phyloP scores from a whole-genome alignment of 2,113 vertebrate species.

The Caranx ignobilis region DNA sequence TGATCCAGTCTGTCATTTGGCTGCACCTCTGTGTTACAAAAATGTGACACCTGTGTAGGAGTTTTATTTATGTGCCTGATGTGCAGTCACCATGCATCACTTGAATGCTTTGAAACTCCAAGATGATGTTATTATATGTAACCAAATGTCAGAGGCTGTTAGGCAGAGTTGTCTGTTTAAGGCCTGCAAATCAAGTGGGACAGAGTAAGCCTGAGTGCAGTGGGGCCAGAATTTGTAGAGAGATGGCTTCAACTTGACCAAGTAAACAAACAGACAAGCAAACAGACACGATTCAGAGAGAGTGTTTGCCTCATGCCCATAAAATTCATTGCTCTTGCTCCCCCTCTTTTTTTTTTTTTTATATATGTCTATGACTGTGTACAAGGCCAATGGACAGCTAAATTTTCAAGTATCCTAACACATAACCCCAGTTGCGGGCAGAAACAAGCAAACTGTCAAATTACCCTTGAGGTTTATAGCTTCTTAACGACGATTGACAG shows the following conservation, averaged over 20 bases:
- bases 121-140: slow-evolving; percentile 41
- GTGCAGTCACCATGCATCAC: slow-evolving; percentile 25
- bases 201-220: slow-evolving; percentile 42
- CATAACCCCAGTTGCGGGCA: slow-evolving; percentile 58
- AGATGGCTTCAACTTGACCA: slow-evolving; percentile 52
- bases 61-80: neutral
- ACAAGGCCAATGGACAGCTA: slow-evolving; percentile 65
- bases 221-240: slow-evolving; percentile 44
- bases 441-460: slow-evolving; percentile 65
- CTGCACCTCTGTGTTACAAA: neutral
- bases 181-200: slow-evolving; percentile 37
- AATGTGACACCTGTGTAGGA: neutral
- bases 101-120: slow-evolving; percentile 34
- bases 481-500: slow-evolving; percentile 66
- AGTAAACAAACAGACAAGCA: slow-evolving; percentile 65
- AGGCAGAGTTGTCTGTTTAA: slow-evolving; percentile 50
- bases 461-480: slow-evolving; percentile 67
- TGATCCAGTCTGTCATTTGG: no score
- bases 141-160: slow-evolving; percentile 58
- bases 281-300: slow-evolving; percentile 52
- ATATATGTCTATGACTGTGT: slow-evolving; percentile 50
- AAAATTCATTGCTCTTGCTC: slow-evolving; percentile 58
- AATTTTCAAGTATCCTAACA: slow-evolving; percentile 53
- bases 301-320: slow-evolving; percentile 35
- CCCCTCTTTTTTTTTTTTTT: slow-evolving; percentile 33